Percentiles rank a stretch among this genome's conserved stretches.
Conservation (phyloP, 2,113 vertebrate genomes). For the Echinops telfairi region DNA sequence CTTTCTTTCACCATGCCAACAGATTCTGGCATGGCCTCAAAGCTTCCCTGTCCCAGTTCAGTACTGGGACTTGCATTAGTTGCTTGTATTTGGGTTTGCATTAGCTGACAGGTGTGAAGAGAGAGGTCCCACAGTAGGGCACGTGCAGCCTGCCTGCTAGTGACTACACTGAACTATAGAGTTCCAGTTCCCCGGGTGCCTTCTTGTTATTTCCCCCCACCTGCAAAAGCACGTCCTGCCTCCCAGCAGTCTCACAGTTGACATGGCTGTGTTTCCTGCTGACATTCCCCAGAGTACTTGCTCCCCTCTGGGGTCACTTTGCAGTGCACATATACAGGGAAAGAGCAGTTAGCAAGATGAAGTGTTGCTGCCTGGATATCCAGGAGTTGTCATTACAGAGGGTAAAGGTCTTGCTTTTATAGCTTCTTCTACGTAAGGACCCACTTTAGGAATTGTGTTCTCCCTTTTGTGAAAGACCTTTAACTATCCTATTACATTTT, state of each 20-base stretch:
- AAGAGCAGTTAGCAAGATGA: neutral
- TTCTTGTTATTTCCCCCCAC: neutral
- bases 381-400: neutral
- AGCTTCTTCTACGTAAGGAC: neutral
- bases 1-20: neutral
- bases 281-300: neutral
- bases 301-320: neutral
- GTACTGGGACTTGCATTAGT: no score
- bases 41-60: neutral
- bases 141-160: neutral
- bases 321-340: neutral
- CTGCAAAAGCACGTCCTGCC: neutral
- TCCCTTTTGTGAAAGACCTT: neutral
- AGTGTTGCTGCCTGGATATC: neutral
- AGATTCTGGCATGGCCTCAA: neutral
- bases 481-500: slow-evolving; percentile 23
- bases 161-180: neutral
- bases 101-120: neutral
- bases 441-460: neutral
- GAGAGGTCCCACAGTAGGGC: neutral
- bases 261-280: neutral
- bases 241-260: neutral
- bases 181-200: neutral
- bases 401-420: neutral
- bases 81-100: neutral